phyloP scores from a whole-genome alignment of 2,113 vertebrate genomes.

The Scartelaos histophorus region DNA sequence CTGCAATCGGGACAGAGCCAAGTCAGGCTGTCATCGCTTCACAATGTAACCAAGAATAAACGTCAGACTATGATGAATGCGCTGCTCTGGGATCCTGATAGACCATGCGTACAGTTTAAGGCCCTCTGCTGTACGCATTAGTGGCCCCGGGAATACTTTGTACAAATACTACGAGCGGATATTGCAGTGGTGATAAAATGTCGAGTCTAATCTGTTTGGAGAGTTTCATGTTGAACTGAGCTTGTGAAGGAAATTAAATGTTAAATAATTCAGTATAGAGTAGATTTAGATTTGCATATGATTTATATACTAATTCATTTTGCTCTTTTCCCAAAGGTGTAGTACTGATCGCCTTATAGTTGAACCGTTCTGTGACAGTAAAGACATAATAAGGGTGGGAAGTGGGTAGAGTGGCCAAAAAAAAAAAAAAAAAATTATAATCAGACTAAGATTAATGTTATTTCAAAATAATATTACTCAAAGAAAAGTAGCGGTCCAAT shows the following conservation, averaged over 20 bases:
- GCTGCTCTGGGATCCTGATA: neutral
- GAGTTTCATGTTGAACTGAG: neutral
- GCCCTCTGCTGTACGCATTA: neutral
- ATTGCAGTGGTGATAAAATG: neutral
- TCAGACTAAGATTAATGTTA: no score
- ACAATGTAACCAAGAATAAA: constrained; percentile 14
- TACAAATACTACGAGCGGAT: neutral
- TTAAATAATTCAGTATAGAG: no score
- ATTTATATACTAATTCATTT: no score
- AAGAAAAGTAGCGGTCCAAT: no score
- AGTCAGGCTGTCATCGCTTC: constrained; percentile 5
- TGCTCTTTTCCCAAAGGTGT: no score
- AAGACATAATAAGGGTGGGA: no score
- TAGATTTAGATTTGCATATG: no score
- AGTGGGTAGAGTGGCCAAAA: no score
- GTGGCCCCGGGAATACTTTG: neutral
- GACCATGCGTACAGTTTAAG: neutral
- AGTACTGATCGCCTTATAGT: no score
- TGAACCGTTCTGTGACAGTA: no score
- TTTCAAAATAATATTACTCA: no score
- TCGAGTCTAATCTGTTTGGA: neutral
- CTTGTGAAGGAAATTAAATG: neutral
- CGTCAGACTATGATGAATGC: constrained; percentile 2
- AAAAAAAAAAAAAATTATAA: no score
- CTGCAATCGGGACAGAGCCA: constrained; percentile 1